Evolutionary conservation across 1,140 invertebrate species (phyloP).

Genomic region (Drosophila persimilis): DNA sequence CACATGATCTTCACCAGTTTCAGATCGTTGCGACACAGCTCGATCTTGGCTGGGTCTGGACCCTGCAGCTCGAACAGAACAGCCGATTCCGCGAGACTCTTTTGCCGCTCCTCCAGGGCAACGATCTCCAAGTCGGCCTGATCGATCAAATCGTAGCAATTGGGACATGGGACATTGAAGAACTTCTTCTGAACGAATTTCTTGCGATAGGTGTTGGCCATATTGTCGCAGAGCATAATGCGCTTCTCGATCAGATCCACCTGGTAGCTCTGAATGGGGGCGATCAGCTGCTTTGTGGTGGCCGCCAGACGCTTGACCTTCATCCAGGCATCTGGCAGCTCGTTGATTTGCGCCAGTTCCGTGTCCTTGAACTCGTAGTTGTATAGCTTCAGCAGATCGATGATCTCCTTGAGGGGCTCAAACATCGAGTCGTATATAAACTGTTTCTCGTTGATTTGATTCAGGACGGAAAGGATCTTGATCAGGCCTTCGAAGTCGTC

Average conservation of each 20-base stretch:
- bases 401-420: constrained; percentile 90
- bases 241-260: constrained; percentile 86
- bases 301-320: constrained; percentile 93
- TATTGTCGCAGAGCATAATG: constrained; percentile 90
- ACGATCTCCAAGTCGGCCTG: constrained; percentile 88
- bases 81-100: constrained; percentile 88
- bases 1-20: constrained; percentile 92
- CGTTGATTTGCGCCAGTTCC: constrained; percentile 85
- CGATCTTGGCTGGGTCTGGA: constrained; percentile 91
- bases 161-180: constrained; percentile 89
- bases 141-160: constrained; percentile 91
- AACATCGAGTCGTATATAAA: constrained; percentile 89
- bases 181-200: constrained; percentile 87
- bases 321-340: constrained; percentile 94
- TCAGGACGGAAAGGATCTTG: constrained; percentile 84
- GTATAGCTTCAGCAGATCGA: constrained; percentile 88
- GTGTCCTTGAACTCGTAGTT: constrained; percentile 90
- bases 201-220: constrained; percentile 90
- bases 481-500: constrained; percentile 87
- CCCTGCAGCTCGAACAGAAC: constrained; percentile 93
- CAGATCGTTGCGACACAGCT: constrained; percentile 90
- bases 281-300: constrained; percentile 93
- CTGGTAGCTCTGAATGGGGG: constrained; percentile 88
- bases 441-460: constrained; percentile 86
- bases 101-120: constrained; percentile 88